phyloP scores from a whole-genome alignment of 2,797 vertebrate species.

The Microctenopoma lineatum region DNA sequence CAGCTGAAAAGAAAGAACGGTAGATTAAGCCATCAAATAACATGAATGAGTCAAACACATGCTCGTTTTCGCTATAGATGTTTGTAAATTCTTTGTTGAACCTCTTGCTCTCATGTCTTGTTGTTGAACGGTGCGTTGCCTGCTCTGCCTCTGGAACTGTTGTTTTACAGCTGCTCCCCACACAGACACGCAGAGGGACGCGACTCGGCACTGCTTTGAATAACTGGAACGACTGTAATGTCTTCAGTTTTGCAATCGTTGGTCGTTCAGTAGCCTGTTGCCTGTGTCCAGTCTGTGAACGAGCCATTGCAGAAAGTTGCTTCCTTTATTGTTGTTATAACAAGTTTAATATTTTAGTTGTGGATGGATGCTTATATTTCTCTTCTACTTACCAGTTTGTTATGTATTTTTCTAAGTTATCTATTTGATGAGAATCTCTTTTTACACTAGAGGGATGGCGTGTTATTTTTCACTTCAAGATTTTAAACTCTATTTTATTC shows the following conservation, averaged over 20 bases:
- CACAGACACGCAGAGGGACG: not conserved
- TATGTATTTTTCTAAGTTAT: not conserved
- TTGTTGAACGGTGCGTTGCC: not conserved
- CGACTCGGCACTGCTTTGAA: not conserved
- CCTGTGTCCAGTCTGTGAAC: not conserved
- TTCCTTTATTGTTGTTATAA: not conserved
- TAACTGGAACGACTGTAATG: not conserved
- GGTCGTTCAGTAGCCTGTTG: not conserved
- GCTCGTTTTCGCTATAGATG: not conserved
- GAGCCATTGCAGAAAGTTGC: not conserved
- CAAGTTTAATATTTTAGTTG: not conserved
- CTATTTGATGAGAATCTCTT: too few relatives aligned
- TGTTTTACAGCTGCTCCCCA: not conserved
- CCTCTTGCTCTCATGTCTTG: too few relatives aligned
- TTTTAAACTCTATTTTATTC: not conserved
- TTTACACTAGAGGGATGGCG: not conserved
- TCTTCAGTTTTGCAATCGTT: not conserved
- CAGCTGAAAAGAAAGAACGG: not conserved
- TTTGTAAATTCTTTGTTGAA: not conserved
- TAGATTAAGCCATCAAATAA: conserved; percentile 2
- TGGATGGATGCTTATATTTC: not conserved
- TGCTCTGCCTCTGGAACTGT: not conserved
- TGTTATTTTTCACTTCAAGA: conserved; percentile 8
- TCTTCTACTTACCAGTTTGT: not conserved
- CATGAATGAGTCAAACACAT: conserved; percentile 2